Evolutionary conservation across 1,140 invertebrate species (phyloP).

Genomic region (Drosophila prosaltans): DNA sequence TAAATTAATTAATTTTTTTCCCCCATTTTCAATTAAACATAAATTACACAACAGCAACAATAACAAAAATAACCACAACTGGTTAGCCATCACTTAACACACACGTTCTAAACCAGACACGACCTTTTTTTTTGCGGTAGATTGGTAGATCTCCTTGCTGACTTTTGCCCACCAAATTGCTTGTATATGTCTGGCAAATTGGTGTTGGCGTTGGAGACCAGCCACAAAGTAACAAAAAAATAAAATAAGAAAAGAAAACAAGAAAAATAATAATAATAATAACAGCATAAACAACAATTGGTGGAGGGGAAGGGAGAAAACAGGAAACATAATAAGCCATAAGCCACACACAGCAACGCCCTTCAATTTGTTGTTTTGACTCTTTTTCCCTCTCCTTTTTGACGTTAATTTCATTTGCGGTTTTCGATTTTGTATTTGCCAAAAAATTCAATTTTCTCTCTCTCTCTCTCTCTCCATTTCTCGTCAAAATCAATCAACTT

Average conservation of each 20-base stretch:
- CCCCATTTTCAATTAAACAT: slow-evolving; percentile 68
- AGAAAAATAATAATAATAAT: slow-evolving; percentile 47
- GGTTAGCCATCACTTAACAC: slow-evolving; percentile 54
- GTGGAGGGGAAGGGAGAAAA: slow-evolving; percentile 2
- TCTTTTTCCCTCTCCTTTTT: background rate
- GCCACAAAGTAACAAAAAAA: slow-evolving; percentile 3
- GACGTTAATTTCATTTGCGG: slow-evolving; percentile 72
- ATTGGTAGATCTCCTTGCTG: slow-evolving; percentile 23
- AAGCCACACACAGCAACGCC: slow-evolving; percentile 64
- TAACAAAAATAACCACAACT: slow-evolving; percentile 37
- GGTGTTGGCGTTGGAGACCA: slow-evolving; percentile 10
- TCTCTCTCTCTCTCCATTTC: background rate
- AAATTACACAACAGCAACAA: slow-evolving; percentile 57
- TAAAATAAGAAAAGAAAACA: slow-evolving; percentile 37
- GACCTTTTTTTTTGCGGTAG: slow-evolving; percentile 31
- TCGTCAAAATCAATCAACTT: slow-evolving; percentile 66
- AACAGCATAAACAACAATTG: background rate
- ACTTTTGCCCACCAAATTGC: slow-evolving; percentile 70
- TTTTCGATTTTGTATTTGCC: slow-evolving; percentile 65
- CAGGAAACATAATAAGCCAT: slow-evolving; percentile 70
- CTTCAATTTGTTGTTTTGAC: slow-evolving; percentile 57
- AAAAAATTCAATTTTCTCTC: slow-evolving; percentile 64
- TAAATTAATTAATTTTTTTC: slow-evolving; percentile 72
- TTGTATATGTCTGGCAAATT: slow-evolving; percentile 27
- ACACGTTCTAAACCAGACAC: slow-evolving; percentile 51